phyloP scores from a whole-genome alignment of 2,113 vertebrate genomes.

The Suricata suricatta region DNA sequence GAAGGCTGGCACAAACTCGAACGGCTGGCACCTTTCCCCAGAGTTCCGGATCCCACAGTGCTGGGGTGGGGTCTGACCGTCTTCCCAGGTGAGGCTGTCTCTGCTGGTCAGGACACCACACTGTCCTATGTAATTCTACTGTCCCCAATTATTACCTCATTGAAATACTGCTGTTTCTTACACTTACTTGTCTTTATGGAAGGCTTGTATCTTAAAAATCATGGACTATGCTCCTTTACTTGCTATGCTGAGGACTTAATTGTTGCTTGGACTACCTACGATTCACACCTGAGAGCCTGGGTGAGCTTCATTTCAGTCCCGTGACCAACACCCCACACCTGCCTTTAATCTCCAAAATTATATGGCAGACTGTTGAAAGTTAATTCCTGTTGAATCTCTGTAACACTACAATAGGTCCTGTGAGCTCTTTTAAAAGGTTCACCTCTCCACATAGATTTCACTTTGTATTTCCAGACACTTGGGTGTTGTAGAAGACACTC shows the following conservation, averaged over 20 bases:
- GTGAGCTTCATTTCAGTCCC: background rate
- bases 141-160: background rate
- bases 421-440: background rate
- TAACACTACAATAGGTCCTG: background rate
- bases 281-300: background rate
- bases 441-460: background rate
- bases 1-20: background rate
- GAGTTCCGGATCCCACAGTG: background rate
- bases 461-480: background rate
- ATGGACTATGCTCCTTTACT: background rate
- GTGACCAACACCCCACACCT: rapidly evolving
- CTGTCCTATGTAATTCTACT: background rate
- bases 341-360: background rate
- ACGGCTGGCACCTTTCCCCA: rapidly evolving
- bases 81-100: background rate
- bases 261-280: background rate
- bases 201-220: background rate
- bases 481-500: background rate
- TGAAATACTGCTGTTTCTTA: background rate
- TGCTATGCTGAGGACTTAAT: too few species aligned
- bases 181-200: background rate
- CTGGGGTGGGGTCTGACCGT: background rate
- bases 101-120: background rate
- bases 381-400: background rate
- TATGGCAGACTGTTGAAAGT: background rate